phyloP scores from a whole-genome alignment of 2,888 invertebrate species.

The Oscheius sp. region DNA sequence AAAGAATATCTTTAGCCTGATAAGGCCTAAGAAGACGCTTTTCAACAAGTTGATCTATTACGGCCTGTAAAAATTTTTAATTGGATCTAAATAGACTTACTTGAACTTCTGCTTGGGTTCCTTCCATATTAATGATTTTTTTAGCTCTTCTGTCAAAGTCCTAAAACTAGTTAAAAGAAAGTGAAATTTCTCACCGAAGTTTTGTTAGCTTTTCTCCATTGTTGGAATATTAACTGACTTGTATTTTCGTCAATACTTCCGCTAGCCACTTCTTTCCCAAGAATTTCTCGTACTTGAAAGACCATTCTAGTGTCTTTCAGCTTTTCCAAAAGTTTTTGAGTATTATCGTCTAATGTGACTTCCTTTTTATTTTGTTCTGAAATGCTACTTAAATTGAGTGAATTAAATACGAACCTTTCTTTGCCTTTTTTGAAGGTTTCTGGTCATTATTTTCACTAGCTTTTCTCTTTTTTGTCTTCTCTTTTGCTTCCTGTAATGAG shows the following conservation, averaged over 20 bases:
- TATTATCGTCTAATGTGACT: neutral
- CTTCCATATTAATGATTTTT: constrained; percentile 10
- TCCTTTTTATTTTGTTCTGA: neutral
- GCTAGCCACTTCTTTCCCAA: neutral
- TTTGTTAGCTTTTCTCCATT: constrained; percentile 11
- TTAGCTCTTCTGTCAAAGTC: neutral
- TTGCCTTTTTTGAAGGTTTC: neutral
- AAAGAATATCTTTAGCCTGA: constrained; percentile 35
- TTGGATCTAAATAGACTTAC: neutral
- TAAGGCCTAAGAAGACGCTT: constrained; percentile 5
- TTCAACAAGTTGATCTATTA: constrained; percentile 18
- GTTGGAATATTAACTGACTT: neutral
- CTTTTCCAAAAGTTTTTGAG: neutral
- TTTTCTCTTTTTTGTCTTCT: neutral
- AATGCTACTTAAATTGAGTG: no score
- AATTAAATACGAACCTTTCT: neutral
- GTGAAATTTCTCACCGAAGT: neutral
- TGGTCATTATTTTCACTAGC: neutral
- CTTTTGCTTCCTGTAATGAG: neutral
- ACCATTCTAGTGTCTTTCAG: neutral
- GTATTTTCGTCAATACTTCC: neutral
- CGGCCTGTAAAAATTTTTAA: constrained; percentile 13
- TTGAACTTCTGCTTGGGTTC: constrained; percentile 22
- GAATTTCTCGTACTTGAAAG: constrained; percentile 10
- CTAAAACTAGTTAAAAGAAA: neutral